Evolutionary conservation across 64 coral and sea anemone species (phyloP).

Genomic region (Acropora yongei): DNA sequence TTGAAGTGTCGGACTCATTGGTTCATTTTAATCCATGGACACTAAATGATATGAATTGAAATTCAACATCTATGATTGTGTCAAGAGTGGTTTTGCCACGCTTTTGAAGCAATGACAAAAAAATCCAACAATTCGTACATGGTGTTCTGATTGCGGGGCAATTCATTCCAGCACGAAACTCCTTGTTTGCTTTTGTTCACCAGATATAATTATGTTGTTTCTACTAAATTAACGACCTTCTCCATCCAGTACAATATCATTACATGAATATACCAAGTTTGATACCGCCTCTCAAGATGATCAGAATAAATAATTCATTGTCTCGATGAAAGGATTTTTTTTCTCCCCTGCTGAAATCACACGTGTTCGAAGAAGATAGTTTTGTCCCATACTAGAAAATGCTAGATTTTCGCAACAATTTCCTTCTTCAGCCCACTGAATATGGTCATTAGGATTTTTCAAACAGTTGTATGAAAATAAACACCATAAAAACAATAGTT

Average conservation of each 20-base stretch:
- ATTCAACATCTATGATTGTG: neutral
- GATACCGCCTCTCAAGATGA: neutral
- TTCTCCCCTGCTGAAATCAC: neutral
- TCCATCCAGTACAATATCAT: neutral
- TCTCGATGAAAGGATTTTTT: constrained; percentile 9
- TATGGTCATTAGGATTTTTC: neutral
- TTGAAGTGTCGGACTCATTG: too few relatives aligned
- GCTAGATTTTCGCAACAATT: neutral
- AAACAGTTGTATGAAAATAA: neutral
- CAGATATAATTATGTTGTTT: too few relatives aligned
- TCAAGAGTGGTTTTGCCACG: neutral
- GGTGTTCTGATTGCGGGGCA: too few relatives aligned
- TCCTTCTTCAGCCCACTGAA: neutral
- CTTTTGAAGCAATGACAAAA: neutral
- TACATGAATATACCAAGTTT: constrained; percentile 13
- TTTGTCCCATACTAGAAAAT: rapidly evolving
- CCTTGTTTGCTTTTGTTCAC: too few relatives aligned
- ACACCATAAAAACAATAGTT: neutral
- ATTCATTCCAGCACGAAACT: too few relatives aligned
- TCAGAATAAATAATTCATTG: constrained; percentile 41
- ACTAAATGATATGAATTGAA: neutral
- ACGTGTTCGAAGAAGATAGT: neutral
- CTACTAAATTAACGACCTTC: neutral
- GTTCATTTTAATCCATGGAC: too few relatives aligned
- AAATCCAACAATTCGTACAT: too few relatives aligned